phyloP scores from a whole-genome alignment of 30 jellyfish, hydroid and myxozoan species.

The Cassiopea xamachana region DNA sequence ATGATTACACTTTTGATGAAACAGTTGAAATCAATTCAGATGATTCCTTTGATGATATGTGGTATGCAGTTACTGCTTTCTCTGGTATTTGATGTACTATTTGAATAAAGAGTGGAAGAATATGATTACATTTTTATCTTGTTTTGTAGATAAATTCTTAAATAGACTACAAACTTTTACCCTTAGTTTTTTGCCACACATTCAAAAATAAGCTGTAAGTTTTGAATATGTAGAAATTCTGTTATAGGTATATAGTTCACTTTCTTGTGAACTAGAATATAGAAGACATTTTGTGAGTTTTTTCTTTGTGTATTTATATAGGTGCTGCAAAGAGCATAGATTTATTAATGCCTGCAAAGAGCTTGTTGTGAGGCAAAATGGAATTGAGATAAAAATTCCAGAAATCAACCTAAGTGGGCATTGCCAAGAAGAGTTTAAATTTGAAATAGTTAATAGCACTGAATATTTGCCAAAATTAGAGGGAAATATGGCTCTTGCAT shows the following conservation, averaged over 20 bases:
- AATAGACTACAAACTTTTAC: too few species aligned
- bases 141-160: too few species aligned
- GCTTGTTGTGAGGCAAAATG: conserved; percentile 58
- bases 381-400: conserved; percentile 64
- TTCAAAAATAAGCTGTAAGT: too few species aligned
- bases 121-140: too few species aligned
- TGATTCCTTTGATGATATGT: conserved; percentile 7
- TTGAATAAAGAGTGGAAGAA: not conserved
- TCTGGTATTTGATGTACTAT: too few species aligned
- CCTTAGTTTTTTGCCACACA: too few species aligned
- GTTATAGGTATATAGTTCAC: too few species aligned
- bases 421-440: conserved; percentile 31
- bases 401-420: conserved; percentile 69
- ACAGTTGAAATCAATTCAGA: not conserved
- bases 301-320: not conserved
- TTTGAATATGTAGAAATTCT: too few species aligned
- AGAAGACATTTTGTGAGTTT: not conserved
- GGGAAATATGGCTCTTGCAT: conserved; percentile 19
- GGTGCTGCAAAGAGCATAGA: conserved; percentile 2
- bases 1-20: not conserved
- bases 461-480: conserved; percentile 25
- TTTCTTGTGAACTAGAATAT: too few species aligned
- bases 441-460: conserved; percentile 19
- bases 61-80: conserved; percentile 9
- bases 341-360: conserved; percentile 70